phyloP scores from a whole-genome alignment of 2,113 vertebrate species.

The Xenotilapia longispinis region DNA sequence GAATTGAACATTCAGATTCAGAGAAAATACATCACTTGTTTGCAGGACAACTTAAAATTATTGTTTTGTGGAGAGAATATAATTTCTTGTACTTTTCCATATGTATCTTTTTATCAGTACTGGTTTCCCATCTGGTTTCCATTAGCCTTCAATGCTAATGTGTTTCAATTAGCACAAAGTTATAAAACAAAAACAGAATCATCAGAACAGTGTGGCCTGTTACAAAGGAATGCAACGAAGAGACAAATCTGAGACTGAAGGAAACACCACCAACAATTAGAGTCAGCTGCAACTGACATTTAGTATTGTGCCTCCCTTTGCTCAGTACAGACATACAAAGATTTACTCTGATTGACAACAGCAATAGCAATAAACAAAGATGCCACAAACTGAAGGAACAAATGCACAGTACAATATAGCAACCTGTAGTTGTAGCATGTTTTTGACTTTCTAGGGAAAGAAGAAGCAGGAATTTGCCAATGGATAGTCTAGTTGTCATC shows the following conservation, averaged over 20 bases:
- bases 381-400: slow-evolving; percentile 14
- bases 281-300: slow-evolving; percentile 27
- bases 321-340: slow-evolving; percentile 34
- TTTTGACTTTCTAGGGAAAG: neutral
- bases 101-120: neutral
- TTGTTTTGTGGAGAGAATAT: neutral
- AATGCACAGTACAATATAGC: neutral
- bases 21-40: neutral
- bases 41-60: neutral
- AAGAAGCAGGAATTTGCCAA: neutral
- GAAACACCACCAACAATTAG: slow-evolving; percentile 8
- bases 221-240: neutral
- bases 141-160: neutral
- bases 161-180: neutral
- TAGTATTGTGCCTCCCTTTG: slow-evolving; percentile 41
- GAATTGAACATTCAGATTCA: neutral
- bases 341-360: neutral
- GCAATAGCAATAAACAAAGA: neutral
- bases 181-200: slow-evolving; percentile 27
- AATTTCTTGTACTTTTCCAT: neutral
- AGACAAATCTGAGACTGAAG: neutral
- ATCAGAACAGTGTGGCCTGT: neutral
- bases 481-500: neutral
- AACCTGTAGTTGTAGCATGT: neutral
- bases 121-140: neutral